phyloP scores from a whole-genome alignment of 2,113 vertebrate species.

The Takifugu flavidus region DNA sequence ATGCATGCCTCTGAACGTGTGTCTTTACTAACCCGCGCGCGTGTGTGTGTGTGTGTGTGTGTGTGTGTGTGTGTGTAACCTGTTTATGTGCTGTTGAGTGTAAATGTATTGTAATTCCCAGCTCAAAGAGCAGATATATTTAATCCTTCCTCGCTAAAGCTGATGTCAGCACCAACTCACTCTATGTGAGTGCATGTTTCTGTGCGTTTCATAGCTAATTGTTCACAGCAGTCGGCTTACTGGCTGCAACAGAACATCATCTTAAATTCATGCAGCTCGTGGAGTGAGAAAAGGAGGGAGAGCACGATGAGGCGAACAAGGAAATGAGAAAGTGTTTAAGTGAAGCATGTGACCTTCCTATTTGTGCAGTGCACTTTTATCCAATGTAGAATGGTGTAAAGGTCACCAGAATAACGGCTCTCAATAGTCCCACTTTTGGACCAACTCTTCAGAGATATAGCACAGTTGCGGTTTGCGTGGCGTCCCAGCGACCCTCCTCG shows the following conservation, averaged over 20 bases:
- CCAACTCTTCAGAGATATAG: too few relatives aligned
- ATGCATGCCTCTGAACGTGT: neutral
- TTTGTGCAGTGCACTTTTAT: neutral
- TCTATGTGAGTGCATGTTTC: slow-evolving; percentile 8
- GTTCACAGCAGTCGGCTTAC: slow-evolving; percentile 54
- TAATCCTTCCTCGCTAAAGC: slow-evolving; percentile 53
- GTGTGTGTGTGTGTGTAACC: neutral
- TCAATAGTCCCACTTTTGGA: too few relatives aligned
- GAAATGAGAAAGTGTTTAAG: neutral
- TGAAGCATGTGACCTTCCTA: neutral
- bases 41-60: too few relatives aligned
- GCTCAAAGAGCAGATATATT: slow-evolving; percentile 62
- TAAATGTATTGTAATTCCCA: slow-evolving; percentile 51
- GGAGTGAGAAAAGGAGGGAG: slow-evolving; percentile 4
- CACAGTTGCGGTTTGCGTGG: too few relatives aligned
- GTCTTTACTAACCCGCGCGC: neutral
- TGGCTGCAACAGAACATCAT: slow-evolving; percentile 49
- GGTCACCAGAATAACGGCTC: too few relatives aligned
- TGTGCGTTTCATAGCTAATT: slow-evolving; percentile 47
- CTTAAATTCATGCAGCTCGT: slow-evolving; percentile 24
- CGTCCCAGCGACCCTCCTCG: too few relatives aligned
- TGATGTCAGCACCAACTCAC: slow-evolving; percentile 62
- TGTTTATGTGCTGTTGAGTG: slow-evolving; percentile 10
- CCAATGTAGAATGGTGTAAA: too few relatives aligned
- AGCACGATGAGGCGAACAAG: neutral